These are phyloP conservation scores for Epinephelus awoara DNA, from an alignment of 2,797 vertebrate species.

Conservation along the genomic window DNA sequence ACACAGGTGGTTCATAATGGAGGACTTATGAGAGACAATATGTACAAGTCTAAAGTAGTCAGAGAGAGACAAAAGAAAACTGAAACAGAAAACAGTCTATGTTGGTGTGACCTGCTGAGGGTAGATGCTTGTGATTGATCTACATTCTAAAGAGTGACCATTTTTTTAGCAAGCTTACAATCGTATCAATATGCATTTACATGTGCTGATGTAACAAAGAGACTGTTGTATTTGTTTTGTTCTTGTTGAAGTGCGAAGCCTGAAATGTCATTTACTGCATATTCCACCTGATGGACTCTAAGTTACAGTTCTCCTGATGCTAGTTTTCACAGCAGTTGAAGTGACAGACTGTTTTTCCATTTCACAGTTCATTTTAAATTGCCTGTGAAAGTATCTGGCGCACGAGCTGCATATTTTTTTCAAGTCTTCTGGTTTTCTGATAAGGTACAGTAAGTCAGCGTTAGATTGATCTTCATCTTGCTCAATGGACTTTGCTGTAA, in stretches of 20 bases:
- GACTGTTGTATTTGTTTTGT: constrained; percentile 56
- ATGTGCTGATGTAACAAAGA: constrained; percentile 39
- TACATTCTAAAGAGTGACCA: background rate
- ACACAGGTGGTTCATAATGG: constrained; percentile 66
- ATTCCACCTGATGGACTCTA: constrained; percentile 48
- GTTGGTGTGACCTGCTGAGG: constrained; percentile 2
- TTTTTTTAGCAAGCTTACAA: constrained; percentile 8
- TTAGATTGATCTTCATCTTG: constrained; percentile 3
- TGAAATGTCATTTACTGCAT: constrained; percentile 48
- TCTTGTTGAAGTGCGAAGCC: constrained; percentile 52
- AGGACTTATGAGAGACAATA: constrained; percentile 69
- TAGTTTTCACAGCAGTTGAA: constrained; percentile 58
- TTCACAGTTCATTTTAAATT: constrained; percentile 62
- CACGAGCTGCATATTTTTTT: constrained; percentile 39
- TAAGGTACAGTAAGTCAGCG: constrained; percentile 22
- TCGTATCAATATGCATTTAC: constrained; percentile 8
- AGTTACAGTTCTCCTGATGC: constrained; percentile 49
- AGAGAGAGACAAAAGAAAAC: constrained; percentile 33
- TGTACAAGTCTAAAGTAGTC: constrained; percentile 56
- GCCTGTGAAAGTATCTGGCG: constrained; percentile 53
- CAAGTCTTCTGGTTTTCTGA: constrained; percentile 38
- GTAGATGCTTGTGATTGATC: constrained; percentile 27
- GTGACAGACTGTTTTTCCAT: constrained; percentile 63
- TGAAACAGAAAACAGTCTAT: constrained; percentile 34
- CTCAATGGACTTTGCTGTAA: constrained; percentile 12